Evolutionary conservation across 2,888 invertebrate species (phyloP).

Genomic region (Euphydryas editha): DNA sequence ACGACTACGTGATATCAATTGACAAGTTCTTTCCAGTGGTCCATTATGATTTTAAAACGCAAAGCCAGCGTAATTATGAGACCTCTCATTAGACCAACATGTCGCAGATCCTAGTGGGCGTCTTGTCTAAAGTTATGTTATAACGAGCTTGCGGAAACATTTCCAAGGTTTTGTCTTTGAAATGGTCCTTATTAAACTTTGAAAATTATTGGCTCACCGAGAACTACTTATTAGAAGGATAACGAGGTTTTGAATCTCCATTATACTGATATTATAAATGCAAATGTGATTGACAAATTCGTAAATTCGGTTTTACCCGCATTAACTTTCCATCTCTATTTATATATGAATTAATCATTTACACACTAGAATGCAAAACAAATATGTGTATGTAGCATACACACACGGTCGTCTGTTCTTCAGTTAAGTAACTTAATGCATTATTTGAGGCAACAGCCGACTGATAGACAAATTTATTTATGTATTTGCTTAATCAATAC

Average conservation of each 20-base stretch:
- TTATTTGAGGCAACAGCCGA: too few relatives aligned
- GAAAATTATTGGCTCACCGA: conserved; percentile 10
- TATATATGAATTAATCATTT: too few relatives aligned
- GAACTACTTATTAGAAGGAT: neutral
- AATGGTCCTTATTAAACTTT: conserved; percentile 20
- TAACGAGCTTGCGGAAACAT: conserved; percentile 28
- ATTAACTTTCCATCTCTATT: too few relatives aligned
- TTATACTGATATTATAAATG: neutral
- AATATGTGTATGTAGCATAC: too few relatives aligned
- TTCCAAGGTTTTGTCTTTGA: conserved; percentile 18
- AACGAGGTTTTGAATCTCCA: neutral
- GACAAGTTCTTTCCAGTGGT: too few relatives aligned
- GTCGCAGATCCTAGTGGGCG: conserved; percentile 24
- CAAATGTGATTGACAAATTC: neutral
- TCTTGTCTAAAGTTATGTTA: conserved; percentile 22
- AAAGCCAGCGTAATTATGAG: conserved; percentile 21
- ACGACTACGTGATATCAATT: too few relatives aligned
- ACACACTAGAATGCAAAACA: too few relatives aligned
- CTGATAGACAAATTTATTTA: too few relatives aligned
- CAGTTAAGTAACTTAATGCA: too few relatives aligned
- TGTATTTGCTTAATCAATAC: too few relatives aligned
- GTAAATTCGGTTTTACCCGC: too few relatives aligned
- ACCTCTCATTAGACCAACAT: conserved; percentile 31
- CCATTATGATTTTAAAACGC: neutral
- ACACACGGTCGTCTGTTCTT: too few relatives aligned